A percentile compares a stretch with the other conserved stretches of the same genome.
Evolutionary conservation across 1,140 invertebrate species (phyloP).

Genomic region (Rhyacophila brunnea): DNA sequence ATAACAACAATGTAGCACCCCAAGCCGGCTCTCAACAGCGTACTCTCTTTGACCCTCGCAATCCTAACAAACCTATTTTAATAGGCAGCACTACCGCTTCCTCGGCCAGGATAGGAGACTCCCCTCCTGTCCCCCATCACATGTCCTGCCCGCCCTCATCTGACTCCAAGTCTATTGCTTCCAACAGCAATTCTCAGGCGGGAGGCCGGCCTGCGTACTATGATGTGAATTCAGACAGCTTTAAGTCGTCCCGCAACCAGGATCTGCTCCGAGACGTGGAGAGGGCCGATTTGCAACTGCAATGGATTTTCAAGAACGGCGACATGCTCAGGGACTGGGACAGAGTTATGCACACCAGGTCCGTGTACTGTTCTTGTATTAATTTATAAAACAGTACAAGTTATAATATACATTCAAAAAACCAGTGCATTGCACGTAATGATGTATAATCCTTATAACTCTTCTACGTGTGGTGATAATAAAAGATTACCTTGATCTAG

Average conservation of each 20-base stretch:
- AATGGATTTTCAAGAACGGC: conserved; percentile 28
- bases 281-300: conserved; percentile 25
- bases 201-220: conserved; percentile 23
- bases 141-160: background rate
- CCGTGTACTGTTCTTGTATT: background rate
- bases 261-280: conserved; percentile 27
- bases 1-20: conserved; percentile 17
- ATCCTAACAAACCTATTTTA: conserved; percentile 31
- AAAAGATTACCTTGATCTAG: too few relatives aligned
- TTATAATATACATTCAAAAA: too few relatives aligned
- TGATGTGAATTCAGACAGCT: conserved; percentile 27
- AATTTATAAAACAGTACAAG: too few relatives aligned
- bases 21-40: conserved; percentile 15
- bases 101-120: background rate
- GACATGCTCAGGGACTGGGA: conserved; percentile 26
- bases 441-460: too few relatives aligned
- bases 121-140: conserved; percentile 1
- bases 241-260: conserved; percentile 27
- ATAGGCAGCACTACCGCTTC: conserved; percentile 7
- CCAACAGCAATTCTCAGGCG: conserved; percentile 1
- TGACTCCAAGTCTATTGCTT: too few relatives aligned
- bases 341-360: conserved; percentile 22
- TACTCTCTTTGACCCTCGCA: conserved; percentile 24
- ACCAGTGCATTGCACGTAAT: too few relatives aligned
- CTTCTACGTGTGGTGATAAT: too few relatives aligned